Evolutionary conservation across 2,797 vertebrate genomes (phyloP).

Genomic region (Dermochelys coriacea): DNA sequence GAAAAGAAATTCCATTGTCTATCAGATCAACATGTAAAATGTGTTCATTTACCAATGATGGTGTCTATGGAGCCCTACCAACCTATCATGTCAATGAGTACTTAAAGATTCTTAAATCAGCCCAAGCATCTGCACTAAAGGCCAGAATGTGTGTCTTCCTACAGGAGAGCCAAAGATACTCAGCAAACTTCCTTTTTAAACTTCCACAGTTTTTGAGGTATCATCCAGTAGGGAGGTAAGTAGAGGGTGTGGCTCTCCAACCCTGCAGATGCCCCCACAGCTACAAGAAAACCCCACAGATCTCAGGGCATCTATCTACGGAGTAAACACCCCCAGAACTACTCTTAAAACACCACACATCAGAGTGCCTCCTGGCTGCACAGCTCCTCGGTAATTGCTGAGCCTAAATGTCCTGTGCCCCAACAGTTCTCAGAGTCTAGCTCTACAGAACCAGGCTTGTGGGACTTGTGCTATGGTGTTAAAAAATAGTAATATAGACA

Average conservation of each 20-base stretch:
- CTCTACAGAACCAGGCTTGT: background rate
- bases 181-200: background rate
- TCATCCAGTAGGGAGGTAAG: background rate
- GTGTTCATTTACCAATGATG: background rate
- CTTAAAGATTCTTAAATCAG: background rate
- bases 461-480: background rate
- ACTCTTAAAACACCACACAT: background rate
- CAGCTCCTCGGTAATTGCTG: background rate
- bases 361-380: background rate
- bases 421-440: conserved; percentile 37
- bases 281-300: conserved; percentile 56
- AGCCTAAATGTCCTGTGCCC: background rate
- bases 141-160: background rate
- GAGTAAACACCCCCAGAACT: background rate
- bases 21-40: background rate
- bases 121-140: background rate
- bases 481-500: background rate
- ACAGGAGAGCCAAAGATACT: background rate
- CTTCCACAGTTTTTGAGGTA: background rate
- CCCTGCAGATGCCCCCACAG: background rate
- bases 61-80: background rate
- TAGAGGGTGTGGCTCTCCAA: background rate
- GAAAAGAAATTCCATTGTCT: conserved; percentile 53
- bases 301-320: background rate
- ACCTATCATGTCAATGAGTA: background rate